Evolutionary conservation across 2,888 invertebrate species (phyloP).

Genomic region (Cheilosia vulpina): DNA sequence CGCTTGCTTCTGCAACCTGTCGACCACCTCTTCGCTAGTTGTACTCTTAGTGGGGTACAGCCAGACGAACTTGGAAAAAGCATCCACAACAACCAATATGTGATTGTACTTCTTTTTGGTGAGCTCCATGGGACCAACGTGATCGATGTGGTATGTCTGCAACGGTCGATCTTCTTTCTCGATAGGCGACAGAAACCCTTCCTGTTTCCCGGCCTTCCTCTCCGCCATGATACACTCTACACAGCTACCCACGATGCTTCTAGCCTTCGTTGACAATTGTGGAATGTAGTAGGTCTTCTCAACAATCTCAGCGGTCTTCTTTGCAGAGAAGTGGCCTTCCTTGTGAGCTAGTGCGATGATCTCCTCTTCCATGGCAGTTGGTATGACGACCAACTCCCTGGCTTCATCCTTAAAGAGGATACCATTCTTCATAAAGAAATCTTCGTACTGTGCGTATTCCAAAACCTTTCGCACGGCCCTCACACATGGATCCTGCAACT

Average conservation of each 20-base stretch:
- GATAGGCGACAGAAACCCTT: slow-evolving; percentile 78
- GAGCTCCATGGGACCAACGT: slow-evolving; percentile 78
- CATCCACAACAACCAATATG: slow-evolving; percentile 78
- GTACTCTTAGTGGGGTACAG: slow-evolving; percentile 78
- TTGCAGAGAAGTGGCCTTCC: no score
- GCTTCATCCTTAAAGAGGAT: slow-evolving; percentile 55
- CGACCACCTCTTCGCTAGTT: slow-evolving; percentile 77
- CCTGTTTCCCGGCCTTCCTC: slow-evolving; percentile 78
- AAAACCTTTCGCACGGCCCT: slow-evolving; percentile 47
- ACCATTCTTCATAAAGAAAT: slow-evolving; percentile 52
- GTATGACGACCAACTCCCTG: slow-evolving; percentile 78
- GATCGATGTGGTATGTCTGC: slow-evolving; percentile 78
- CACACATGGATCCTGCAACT: slow-evolving; percentile 21
- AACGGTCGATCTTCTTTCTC: slow-evolving; percentile 78
- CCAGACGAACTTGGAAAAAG: slow-evolving; percentile 77
- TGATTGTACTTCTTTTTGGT: slow-evolving; percentile 79
- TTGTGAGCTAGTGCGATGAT: no score
- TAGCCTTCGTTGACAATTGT: slow-evolving; percentile 32
- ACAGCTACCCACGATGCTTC: slow-evolving; percentile 10
- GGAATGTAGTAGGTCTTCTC: slow-evolving; percentile 77
- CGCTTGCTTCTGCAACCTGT: slow-evolving; percentile 71
- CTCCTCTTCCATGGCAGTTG: slow-evolving; percentile 48
- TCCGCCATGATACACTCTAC: slow-evolving; percentile 30
- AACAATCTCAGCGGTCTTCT: slow-evolving; percentile 66
- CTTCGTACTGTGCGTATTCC: slow-evolving; percentile 34